Base-by-base conservation (phyloP, 2,113 vertebrate species). In the Rhabdomys dilectus region DNA sequence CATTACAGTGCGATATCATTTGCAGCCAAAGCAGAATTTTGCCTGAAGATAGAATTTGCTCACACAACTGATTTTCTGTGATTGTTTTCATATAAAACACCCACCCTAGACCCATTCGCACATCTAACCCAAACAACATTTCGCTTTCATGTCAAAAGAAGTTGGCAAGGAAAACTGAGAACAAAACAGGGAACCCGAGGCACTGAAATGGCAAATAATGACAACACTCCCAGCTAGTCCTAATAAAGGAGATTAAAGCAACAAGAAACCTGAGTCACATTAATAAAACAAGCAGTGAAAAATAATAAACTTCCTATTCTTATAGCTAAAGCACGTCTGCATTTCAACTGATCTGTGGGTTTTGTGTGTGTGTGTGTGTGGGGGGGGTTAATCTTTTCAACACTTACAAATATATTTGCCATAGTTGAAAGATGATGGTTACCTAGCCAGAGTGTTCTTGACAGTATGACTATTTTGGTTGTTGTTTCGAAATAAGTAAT, bases 241-340 rank as follows among this genome's bases (percentile, higher is more conserved):
- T 99, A 99, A 99, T 99, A 99, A 99, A 98, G 72, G 96, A 99
- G 99, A 99, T 99, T 99, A 99, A 98, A 98, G 98, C 97, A 98
- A 98, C 98, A 96, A 97, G 99, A 99, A 99, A 99, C 98, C 98
- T 98, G 98, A 99, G 98, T 98, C 98, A 97, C 97, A 97, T 98
- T 99, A 99, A 99, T 99, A 99, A 99, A 99, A 98, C 97, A 98
- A 98, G 98, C 94, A 96, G 89, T 98, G 98, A 99, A 98, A 99
- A 98, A 98, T 96, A 98, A 98, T 98, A 99, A 99, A 98, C 97
- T 98, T 92, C 96, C 96, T 95, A 94, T 76, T n/a, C 92, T 87
- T 97, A 97, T 95, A 89, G 98, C 88, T 98, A 98, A 99, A 98
- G 82, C 84, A 96, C 97, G 98, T 98, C 98, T 98, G 8, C 73